These are phyloP conservation scores for Poecilobothrus nobilitatus DNA, from an alignment of 2,888 invertebrate genomes.

Conservation along the genomic window DNA sequence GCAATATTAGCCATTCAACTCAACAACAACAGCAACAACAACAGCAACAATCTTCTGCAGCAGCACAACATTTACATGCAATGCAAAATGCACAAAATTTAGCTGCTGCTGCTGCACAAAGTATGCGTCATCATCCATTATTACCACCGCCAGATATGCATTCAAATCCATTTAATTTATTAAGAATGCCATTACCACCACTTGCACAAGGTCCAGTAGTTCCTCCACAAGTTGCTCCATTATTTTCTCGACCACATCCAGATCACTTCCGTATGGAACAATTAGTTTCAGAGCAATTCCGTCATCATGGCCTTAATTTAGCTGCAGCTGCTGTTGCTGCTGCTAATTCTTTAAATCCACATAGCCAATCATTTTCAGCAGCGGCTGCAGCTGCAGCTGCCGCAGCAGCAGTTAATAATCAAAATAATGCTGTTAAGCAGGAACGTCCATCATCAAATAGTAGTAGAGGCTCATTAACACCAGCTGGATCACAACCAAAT, in stretches of 20 bases:
- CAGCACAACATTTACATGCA: slow-evolving; percentile 53
- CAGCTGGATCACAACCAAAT: slow-evolving; percentile 20
- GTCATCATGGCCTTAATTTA: slow-evolving; percentile 67
- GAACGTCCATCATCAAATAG: slow-evolving; percentile 44
- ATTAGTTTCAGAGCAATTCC: slow-evolving; percentile 71
- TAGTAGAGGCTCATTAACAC: slow-evolving; percentile 41
- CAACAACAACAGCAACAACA: slow-evolving; percentile 46
- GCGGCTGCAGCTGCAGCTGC: slow-evolving; percentile 25
- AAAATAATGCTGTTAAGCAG: slow-evolving; percentile 41
- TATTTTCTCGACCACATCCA: slow-evolving; percentile 71
- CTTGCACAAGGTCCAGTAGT: slow-evolving; percentile 59
- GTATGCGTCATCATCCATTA: slow-evolving; percentile 58
- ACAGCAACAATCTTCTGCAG: slow-evolving; percentile 46
- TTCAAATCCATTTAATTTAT: slow-evolving; percentile 62
- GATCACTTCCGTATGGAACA: slow-evolving; percentile 79
- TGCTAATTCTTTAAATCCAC: slow-evolving; percentile 53
- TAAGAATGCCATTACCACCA: slow-evolving; percentile 69
- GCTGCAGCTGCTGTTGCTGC: slow-evolving; percentile 66
- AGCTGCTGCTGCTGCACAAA: slow-evolving; percentile 39
- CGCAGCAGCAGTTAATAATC: slow-evolving; percentile 46
- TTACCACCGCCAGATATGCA: slow-evolving; percentile 65
- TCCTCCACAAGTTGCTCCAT: slow-evolving; percentile 59
- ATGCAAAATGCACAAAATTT: slow-evolving; percentile 52
- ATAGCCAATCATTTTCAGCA: slow-evolving; percentile 51
- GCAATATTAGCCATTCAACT: slow-evolving; percentile 17